These are phyloP conservation scores for Tribolium castaneum DNA, from an alignment of 1,140 invertebrate genomes.

Conservation along the genomic window DNA sequence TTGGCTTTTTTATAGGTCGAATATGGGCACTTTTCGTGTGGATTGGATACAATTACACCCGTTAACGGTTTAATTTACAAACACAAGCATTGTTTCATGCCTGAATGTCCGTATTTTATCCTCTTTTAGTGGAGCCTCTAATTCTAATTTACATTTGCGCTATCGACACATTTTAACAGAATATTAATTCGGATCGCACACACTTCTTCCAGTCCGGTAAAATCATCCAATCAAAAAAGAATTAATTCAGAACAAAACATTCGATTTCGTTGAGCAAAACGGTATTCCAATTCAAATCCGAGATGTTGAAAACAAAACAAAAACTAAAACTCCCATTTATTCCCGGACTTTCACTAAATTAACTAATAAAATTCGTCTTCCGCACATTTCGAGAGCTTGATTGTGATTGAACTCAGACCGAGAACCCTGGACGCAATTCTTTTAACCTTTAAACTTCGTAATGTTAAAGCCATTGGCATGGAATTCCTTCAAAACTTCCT, in stretches of 20 bases:
- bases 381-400: slow-evolving; percentile 1
- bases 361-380: slow-evolving; percentile 33
- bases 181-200: slow-evolving; percentile 8
- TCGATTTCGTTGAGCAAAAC: neutral
- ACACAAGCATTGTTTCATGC: slow-evolving; percentile 36
- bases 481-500: slow-evolving; percentile 30
- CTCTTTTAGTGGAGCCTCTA: slow-evolving; percentile 6
- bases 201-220: neutral
- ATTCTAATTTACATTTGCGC: slow-evolving; percentile 37
- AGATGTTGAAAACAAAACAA: slow-evolving; percentile 14
- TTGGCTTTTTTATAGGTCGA: slow-evolving; percentile 37
- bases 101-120: slow-evolving; percentile 28
- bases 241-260: slow-evolving; percentile 21
- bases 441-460: slow-evolving; percentile 26
- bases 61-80: slow-evolving; percentile 41
- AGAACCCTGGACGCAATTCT: slow-evolving; percentile 16
- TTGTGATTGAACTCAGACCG: slow-evolving; percentile 20
- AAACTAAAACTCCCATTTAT: slow-evolving; percentile 11
- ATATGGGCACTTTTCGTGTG: slow-evolving; percentile 38
- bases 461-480: slow-evolving; percentile 21
- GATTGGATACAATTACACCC: slow-evolving; percentile 35
- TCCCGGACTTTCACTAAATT: neutral
- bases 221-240: slow-evolving; percentile 33
- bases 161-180: slow-evolving; percentile 20
- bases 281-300: slow-evolving; percentile 2